Base-by-base conservation (phyloP, 1,140 invertebrate genomes). In the Cephus cinctus region DNA sequence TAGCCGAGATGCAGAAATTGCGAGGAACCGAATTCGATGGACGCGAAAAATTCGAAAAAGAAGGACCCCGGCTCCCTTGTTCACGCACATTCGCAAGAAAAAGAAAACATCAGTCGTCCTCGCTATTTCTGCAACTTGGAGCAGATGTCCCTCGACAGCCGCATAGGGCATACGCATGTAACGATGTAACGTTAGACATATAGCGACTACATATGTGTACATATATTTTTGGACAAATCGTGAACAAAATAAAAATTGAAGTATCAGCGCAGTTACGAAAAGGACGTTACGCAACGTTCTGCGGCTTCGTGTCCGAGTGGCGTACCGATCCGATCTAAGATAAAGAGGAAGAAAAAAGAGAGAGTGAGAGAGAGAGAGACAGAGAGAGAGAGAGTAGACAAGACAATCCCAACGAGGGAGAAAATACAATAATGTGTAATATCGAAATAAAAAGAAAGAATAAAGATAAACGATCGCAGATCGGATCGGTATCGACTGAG, bases 191-290 rank as follows among this genome's bases (percentile, higher is more conserved):
- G 53, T 57, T 68, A 69, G 41, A 59, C 68, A 67, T 69, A 67
- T 60, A 62, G 59, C 65, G 62, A 61, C 59, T 60, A 62, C 51
- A 66, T 54, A 67, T 56, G 59, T 71, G 67, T 72, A 72, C 60
- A 70, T 72, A 72, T 72, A 72, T 72, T 72, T 72, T 72, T 72
- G 65, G 63, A 72, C 66, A 68, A 65, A 69, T 47, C 42, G 35
- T 22, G 50, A 55, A 45, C 27, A 61, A 51, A 52, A 57, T 61
- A 61, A 57, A 44, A 59, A 59, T 60, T 57, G 58, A 60, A 60
- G 59, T 60, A 35, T 35, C 6, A 35, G 50, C 43, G 30, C 43
- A 23, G 6, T 43, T 48, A 56, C 56, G 45, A 25, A 22, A 30
- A 34, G 12, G 45, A 48, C 14, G 43, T n/a, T n/a, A n/a, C n/a